Conservation (phyloP, 2,797 vertebrate genomes). For the Fistularia commersonii region DNA sequence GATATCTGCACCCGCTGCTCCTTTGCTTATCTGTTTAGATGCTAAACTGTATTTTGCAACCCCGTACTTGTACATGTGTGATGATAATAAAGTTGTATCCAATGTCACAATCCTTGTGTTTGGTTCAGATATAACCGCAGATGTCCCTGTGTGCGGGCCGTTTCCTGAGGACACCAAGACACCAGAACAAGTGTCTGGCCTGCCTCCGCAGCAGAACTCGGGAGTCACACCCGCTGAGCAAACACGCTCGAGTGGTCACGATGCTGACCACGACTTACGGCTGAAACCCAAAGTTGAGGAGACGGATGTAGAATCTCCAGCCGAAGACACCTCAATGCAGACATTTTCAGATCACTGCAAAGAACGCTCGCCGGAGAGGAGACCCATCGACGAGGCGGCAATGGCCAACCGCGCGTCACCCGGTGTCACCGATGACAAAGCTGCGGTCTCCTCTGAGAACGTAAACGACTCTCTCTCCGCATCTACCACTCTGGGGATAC, state of each 20-base stretch:
- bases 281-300: background rate
- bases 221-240: conserved; percentile 19
- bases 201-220: conserved; percentile 7
- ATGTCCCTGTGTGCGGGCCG: background rate
- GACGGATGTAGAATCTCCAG: background rate
- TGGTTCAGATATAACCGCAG: background rate
- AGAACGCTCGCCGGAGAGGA: conserved; percentile 21
- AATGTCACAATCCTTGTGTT: too few species aligned
- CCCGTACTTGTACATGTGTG: too few species aligned
- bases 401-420: conserved; percentile 3
- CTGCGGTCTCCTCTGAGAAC: background rate
- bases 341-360: conserved; percentile 7
- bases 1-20: too few species aligned
- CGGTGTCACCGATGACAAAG: background rate
- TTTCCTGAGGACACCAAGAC: conserved; percentile 19
- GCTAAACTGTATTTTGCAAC: too few species aligned
- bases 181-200: conserved; percentile 14
- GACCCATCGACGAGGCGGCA: conserved; percentile 10
- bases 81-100: too few species aligned
- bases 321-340: conserved; percentile 7
- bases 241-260: background rate
- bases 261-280: background rate
- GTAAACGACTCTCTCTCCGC: conserved; percentile 8
- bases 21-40: too few species aligned
- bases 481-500: conserved; percentile 4